A percentile compares a stretch with the other conserved stretches of the same genome.
Conservation (phyloP, 1,140 invertebrate genomes). For the Propsilocerus akamusi region DNA sequence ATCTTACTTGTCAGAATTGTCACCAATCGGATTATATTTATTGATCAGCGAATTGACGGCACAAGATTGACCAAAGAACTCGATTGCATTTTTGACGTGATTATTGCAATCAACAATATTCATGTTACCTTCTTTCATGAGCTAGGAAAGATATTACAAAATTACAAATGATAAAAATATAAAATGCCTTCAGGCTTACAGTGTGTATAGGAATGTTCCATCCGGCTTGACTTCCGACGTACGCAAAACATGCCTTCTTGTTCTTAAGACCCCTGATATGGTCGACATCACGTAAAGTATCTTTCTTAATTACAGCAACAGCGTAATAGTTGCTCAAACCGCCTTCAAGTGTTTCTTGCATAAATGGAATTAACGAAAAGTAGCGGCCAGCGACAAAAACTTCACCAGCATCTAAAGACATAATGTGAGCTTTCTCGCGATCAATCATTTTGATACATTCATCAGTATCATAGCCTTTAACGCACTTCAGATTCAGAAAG, state of each 20-base stretch:
- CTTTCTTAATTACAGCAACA: conserved; percentile 67
- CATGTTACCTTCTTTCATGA: conserved; percentile 64
- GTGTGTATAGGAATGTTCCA: conserved; percentile 82
- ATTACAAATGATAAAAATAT: neutral
- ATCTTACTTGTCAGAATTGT: conserved; percentile 43
- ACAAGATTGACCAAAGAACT: conserved; percentile 81
- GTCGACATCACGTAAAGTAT: conserved; percentile 36
- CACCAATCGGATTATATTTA: conserved; percentile 87
- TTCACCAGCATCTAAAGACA: conserved; percentile 79
- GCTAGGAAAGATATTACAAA: conserved; percentile 25
- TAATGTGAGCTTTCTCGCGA: conserved; percentile 60
- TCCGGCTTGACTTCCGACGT: conserved; percentile 77
- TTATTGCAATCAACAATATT: conserved; percentile 88
- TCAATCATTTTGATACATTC: conserved; percentile 66
- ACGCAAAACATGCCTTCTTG: conserved; percentile 72
- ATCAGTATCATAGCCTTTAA: conserved; percentile 51
- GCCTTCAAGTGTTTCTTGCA: conserved; percentile 46
- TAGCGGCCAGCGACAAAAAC: conserved; percentile 82
- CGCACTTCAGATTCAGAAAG: conserved; percentile 41
- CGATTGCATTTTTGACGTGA: conserved; percentile 80
- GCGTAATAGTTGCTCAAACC: conserved; percentile 49
- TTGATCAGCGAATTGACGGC: conserved; percentile 80
- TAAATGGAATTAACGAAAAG: conserved; percentile 79
- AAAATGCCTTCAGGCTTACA: conserved; percentile 26
- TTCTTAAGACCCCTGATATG: conserved; percentile 46